Evolutionary conservation across 2,797 vertebrate genomes (phyloP).

Genomic region (Alfaro cultratus): DNA sequence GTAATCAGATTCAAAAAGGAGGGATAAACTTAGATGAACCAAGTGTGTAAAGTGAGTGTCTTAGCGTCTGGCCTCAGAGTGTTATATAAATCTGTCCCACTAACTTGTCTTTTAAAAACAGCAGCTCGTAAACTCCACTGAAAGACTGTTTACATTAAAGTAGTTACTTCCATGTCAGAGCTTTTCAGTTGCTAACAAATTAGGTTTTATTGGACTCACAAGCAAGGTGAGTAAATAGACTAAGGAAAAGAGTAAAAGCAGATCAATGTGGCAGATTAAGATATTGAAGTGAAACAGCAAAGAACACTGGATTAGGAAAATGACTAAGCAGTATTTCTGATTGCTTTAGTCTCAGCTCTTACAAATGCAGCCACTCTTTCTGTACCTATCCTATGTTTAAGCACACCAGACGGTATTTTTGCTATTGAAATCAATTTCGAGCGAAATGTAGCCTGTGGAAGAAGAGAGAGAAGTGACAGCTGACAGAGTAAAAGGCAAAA

Average conservation of each 20-base stretch:
- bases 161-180: conserved; percentile 8
- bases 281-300: conserved; percentile 1
- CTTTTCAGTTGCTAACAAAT: conserved; percentile 8
- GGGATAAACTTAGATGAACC: not conserved
- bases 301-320: not conserved
- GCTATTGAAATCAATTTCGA: not conserved
- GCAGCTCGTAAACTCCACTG: not conserved
- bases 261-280: conserved; percentile 1
- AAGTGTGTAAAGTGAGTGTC: not conserved
- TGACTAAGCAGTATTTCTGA: not conserved
- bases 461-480: not conserved
- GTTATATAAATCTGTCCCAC: not conserved
- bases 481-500: not conserved
- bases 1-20: not conserved
- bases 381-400: not conserved
- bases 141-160: conserved; percentile 3
- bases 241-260: not conserved
- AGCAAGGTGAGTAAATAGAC: not conserved
- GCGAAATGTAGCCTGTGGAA: not conserved
- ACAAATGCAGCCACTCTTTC: not conserved
- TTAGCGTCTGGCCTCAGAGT: not conserved
- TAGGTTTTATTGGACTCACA: conserved; percentile 9
- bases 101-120: not conserved
- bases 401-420: not conserved
- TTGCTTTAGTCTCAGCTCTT: not conserved